A percentile compares a stretch with the other conserved stretches of the same genome.
phyloP scores from a whole-genome alignment of 2,113 vertebrate genomes.

The Paralichthys olivaceus region DNA sequence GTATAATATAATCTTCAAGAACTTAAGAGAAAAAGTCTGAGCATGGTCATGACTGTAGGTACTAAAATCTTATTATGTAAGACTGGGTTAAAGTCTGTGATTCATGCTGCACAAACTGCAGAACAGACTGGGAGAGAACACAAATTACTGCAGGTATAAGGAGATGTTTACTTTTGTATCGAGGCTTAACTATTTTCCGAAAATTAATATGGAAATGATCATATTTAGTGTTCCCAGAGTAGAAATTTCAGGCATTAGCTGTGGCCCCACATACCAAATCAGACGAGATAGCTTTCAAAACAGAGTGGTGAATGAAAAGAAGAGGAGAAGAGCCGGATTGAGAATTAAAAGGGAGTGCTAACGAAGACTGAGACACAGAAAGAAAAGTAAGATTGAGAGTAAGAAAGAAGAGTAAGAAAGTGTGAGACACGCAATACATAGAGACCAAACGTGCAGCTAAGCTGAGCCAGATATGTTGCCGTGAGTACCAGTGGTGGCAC shows the following conservation, averaged over 20 bases:
- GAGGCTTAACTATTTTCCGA: neutral
- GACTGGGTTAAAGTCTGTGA: neutral
- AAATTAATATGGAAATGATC: slow-evolving; percentile 23
- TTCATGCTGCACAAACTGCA: slow-evolving; percentile 34
- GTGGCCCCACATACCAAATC: slow-evolving; percentile 31
- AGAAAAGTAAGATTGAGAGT: slow-evolving; percentile 11
- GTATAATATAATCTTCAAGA: neutral
- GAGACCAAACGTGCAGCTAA: slow-evolving; percentile 59
- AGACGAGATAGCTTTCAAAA: slow-evolving; percentile 32
- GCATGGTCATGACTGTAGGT: slow-evolving; percentile 12
- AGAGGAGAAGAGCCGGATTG: slow-evolving; percentile 8
- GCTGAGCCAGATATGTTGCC: slow-evolving; percentile 76
- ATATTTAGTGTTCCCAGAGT: slow-evolving; percentile 19
- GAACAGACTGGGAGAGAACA: neutral
- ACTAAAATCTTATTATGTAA: slow-evolving; percentile 32
- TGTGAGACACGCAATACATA: slow-evolving; percentile 42
- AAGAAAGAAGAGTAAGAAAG: slow-evolving; percentile 23
- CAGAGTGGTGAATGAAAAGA: slow-evolving; percentile 23
- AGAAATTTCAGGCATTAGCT: slow-evolving; percentile 33
- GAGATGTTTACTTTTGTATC: slow-evolving; percentile 32
- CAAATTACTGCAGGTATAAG: slow-evolving; percentile 21
- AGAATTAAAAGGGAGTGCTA: neutral
- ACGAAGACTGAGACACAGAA: neutral
- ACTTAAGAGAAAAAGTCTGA: neutral
- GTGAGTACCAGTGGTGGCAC: slow-evolving; percentile 76